These are phyloP conservation scores for Rhodophaea formosa DNA, from an alignment of 2,888 invertebrate genomes.

Conservation along the genomic window DNA sequence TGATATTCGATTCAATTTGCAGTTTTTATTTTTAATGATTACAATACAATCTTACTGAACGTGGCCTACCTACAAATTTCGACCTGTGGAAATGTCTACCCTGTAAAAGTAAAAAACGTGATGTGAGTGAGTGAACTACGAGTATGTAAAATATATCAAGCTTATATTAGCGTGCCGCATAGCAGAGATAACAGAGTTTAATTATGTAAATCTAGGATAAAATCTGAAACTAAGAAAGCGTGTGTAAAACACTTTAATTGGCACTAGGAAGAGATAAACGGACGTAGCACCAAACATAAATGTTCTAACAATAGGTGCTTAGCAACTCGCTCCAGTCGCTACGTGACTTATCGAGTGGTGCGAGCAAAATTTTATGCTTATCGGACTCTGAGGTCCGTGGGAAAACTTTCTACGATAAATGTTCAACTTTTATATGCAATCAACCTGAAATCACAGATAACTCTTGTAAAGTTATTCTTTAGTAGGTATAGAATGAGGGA, in stretches of 20 bases:
- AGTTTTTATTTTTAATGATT: too few relatives aligned
- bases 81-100: too few relatives aligned
- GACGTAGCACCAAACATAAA: constrained; percentile 7
- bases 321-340: background rate
- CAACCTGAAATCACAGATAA: background rate
- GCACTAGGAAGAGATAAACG: constrained; percentile 7
- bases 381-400: constrained; percentile 2
- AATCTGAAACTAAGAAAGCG: constrained; percentile 4
- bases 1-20: too few relatives aligned
- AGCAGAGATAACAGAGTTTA: background rate
- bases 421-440: constrained; percentile 2
- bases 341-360: constrained; percentile 10
- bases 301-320: constrained; percentile 6
- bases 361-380: constrained; percentile 12
- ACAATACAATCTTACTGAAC: too few relatives aligned
- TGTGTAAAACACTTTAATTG: constrained; percentile 6
- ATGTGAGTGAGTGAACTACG: too few relatives aligned
- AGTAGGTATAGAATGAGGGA: too few relatives aligned
- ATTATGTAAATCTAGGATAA: background rate
- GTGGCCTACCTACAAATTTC: too few relatives aligned
- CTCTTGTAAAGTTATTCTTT: too few relatives aligned
- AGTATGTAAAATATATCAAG: too few relatives aligned
- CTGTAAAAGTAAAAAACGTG: too few relatives aligned
- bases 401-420: constrained; percentile 1
- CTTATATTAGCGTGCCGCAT: too few relatives aligned